Conservation (phyloP, 2,797 vertebrate species). For the Oceanodroma leucorhoa region DNA sequence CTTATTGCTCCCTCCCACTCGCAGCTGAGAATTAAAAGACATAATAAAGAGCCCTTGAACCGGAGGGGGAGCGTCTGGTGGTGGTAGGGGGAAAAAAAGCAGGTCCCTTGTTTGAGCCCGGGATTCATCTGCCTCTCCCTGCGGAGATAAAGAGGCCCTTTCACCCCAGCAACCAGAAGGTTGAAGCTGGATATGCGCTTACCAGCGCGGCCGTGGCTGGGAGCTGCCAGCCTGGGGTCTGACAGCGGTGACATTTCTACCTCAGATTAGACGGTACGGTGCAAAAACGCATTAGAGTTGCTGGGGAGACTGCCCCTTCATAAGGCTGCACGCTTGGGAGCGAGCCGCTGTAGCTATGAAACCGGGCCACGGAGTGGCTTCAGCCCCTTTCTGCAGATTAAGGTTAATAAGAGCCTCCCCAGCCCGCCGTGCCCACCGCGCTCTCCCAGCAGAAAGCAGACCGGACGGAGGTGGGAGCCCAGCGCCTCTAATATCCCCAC, state of each 20-base stretch:
- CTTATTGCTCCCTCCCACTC: constrained; percentile 35
- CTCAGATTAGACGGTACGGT: constrained; percentile 39
- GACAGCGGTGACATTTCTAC: constrained; percentile 40
- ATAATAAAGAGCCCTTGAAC: constrained; percentile 46
- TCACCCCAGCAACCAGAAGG: constrained; percentile 70
- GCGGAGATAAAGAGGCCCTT: constrained; percentile 54
- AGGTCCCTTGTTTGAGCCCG: constrained; percentile 25
- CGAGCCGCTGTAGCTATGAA: constrained; percentile 33
- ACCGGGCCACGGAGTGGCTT: not conserved
- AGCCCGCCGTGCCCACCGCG: not conserved
- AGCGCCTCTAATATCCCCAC: not conserved
- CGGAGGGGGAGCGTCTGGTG: not conserved
- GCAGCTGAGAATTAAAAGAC: constrained; percentile 36
- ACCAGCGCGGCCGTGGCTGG: not conserved
- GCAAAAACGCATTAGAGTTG: constrained; percentile 60
- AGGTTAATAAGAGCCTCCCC: constrained; percentile 19
- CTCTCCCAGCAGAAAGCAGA: not conserved
- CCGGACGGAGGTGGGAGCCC: not conserved
- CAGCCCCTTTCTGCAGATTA: not conserved
- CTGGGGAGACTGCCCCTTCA: constrained; percentile 63
- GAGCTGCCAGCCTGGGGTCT: constrained; percentile 53
- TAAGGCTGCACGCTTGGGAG: constrained; percentile 37
- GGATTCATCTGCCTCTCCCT: constrained; percentile 50
- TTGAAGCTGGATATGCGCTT: constrained; percentile 59
- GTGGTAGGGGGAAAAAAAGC: not conserved